phyloP scores from a whole-genome alignment of 2,113 vertebrate species.

The Pseudopipra pipra region DNA sequence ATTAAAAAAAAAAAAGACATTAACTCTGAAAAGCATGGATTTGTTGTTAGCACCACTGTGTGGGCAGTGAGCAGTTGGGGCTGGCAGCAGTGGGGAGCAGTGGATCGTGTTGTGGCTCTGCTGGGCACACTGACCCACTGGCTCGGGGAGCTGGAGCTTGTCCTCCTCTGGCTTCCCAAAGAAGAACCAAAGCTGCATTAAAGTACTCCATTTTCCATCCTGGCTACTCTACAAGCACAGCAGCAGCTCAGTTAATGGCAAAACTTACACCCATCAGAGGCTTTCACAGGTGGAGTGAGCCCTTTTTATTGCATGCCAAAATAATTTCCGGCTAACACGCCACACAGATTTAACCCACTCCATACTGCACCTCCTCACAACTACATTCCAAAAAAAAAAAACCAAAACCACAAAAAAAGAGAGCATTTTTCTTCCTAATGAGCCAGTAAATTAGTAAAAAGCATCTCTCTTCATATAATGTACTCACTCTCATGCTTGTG shows the following conservation, averaged over 20 bases:
- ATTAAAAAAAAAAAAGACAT: neutral
- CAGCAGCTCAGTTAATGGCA: neutral
- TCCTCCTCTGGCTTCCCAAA: neutral
- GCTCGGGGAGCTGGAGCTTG: neutral
- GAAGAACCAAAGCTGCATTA: neutral
- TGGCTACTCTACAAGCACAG: neutral
- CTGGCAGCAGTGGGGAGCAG: neutral
- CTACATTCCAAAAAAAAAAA: neutral
- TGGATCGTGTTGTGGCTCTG: neutral
- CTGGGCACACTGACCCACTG: rapidly evolving
- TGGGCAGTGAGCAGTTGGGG: rapidly evolving
- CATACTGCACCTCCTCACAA: neutral
- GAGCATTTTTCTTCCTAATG: neutral
- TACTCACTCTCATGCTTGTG: neutral
- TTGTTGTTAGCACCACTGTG: neutral
- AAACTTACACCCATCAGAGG: neutral
- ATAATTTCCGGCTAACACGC: neutral
- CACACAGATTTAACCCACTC: neutral
- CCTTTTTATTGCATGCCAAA: neutral
- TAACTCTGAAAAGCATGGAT: neutral
- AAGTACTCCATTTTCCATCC: neutral
- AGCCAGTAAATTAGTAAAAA: neutral
- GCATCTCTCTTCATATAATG: neutral
- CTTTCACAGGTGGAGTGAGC: neutral
- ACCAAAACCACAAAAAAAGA: neutral